These are phyloP conservation scores for Dione vanillae DNA, from an alignment of 2,888 invertebrate genomes.

Conservation along the genomic window DNA sequence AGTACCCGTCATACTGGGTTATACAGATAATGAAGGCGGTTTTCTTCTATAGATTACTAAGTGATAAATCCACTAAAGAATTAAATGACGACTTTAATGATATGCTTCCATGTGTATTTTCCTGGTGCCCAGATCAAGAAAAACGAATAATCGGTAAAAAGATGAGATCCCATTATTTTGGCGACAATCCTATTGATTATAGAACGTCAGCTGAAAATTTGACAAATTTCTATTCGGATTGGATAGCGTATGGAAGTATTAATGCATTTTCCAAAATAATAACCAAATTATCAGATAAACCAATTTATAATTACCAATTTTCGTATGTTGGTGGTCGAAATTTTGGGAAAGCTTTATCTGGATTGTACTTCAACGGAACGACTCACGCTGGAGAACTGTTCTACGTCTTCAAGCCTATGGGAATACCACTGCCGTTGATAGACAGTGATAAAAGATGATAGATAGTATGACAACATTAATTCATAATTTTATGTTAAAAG, in stretches of 20 bases:
- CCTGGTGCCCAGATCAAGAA: slow-evolving; percentile 63
- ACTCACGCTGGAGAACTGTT: slow-evolving; percentile 74
- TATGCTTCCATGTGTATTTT: slow-evolving; percentile 69
- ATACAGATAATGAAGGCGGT: slow-evolving; percentile 66
- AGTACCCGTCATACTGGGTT: slow-evolving; percentile 71
- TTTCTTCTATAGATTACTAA: slow-evolving; percentile 69
- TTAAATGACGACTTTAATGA: slow-evolving; percentile 64
- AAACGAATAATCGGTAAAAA: slow-evolving; percentile 58
- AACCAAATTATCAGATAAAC: slow-evolving; percentile 57
- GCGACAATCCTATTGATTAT: slow-evolving; percentile 53
- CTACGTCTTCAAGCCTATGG: slow-evolving; percentile 73
- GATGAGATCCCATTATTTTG: slow-evolving; percentile 69
- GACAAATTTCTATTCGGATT: slow-evolving; percentile 69
- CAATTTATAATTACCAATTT: slow-evolving; percentile 71
- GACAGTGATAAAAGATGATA: slow-evolving; percentile 60
- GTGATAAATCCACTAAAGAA: slow-evolving; percentile 58
- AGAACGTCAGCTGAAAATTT: slow-evolving; percentile 51
- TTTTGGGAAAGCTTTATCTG: slow-evolving; percentile 62
- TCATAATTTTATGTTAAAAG: slow-evolving; percentile 73
- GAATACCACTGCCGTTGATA: slow-evolving; percentile 57
- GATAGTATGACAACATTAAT: slow-evolving; percentile 68
- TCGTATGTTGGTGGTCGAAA: slow-evolving; percentile 70
- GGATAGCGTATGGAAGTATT: slow-evolving; percentile 63
- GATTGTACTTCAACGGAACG: slow-evolving; percentile 56
- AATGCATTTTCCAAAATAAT: slow-evolving; percentile 65